Evolutionary conservation across 2,113 vertebrate genomes (phyloP).

Genomic region (Anseranas semipalmata): DNA sequence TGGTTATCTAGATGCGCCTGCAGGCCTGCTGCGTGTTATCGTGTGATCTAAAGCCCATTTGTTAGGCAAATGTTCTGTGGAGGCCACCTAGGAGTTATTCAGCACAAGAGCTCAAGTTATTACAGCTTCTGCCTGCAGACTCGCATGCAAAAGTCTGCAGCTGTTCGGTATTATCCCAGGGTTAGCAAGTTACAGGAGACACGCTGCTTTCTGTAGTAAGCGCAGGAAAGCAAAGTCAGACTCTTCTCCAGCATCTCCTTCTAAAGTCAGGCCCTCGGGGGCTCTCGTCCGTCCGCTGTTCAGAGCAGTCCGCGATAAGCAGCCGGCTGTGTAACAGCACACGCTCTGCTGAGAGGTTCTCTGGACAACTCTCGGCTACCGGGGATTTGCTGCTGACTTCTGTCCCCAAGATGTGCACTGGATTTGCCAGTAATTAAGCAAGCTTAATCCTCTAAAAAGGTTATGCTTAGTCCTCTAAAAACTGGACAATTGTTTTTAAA

Average conservation of each 20-base stretch:
- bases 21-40: conserved; percentile 5
- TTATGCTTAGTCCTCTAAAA: not conserved
- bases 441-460: not conserved
- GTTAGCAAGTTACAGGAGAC: not conserved
- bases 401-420: accelerated
- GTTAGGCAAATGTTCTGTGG: conserved; percentile 52
- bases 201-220: not conserved
- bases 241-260: not conserved
- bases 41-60: conserved; percentile 58
- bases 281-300: not conserved
- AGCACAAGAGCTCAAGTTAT: not conserved
- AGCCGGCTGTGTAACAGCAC: too few relatives aligned
- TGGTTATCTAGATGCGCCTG: conserved; percentile 15
- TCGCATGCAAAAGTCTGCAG: conserved; percentile 51
- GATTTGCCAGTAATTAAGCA: not conserved
- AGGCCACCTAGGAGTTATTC: conserved; percentile 58
- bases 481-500: not conserved
- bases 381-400: not conserved
- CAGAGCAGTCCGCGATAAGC: not conserved
- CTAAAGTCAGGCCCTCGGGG: not conserved
- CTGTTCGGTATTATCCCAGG: not conserved
- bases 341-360: not conserved
- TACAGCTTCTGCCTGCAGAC: conserved; percentile 39
- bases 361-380: not conserved
- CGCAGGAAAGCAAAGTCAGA: not conserved